Percentiles rank a stretch among this genome's conserved stretches.
These are phyloP conservation scores for Motacilla tschutschensis DNA, from an alignment of 2,113 vertebrate genomes.

Conservation along the genomic window DNA sequence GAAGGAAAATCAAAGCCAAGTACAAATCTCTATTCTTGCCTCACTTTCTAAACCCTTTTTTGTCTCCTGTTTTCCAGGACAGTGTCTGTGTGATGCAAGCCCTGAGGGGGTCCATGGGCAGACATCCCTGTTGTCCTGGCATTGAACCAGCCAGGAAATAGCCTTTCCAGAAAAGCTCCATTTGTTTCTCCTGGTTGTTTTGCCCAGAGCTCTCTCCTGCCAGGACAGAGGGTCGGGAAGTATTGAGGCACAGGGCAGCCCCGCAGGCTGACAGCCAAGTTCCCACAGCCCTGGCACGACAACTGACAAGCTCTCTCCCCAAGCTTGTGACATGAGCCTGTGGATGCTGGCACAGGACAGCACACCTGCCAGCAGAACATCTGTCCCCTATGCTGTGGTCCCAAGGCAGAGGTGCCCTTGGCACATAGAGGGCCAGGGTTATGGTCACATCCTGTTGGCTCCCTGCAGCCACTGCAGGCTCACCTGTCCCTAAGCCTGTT, in stretches of 20 bases:
- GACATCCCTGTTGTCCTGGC: background rate
- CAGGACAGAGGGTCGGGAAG: background rate
- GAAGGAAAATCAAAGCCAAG: conserved; percentile 13
- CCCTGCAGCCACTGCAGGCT: background rate
- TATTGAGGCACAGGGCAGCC: fast-evolving
- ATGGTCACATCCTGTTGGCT: background rate
- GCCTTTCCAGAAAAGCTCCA: background rate
- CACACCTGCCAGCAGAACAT: background rate
- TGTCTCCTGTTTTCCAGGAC: conserved; percentile 17
- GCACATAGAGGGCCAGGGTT: fast-evolving
- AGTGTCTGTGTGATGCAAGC: background rate
- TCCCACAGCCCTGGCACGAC: fast-evolving
- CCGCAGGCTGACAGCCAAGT: background rate
- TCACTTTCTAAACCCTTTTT: background rate
- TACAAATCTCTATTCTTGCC: background rate
- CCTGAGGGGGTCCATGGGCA: background rate
- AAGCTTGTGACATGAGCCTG: fast-evolving
- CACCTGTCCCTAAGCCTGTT: background rate
- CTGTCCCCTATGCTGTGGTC: fast-evolving
- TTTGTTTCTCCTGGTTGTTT: background rate
- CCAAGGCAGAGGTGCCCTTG: background rate
- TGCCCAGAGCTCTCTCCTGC: background rate
- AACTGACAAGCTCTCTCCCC: fast-evolving
- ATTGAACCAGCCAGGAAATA: background rate
- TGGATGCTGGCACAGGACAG: background rate